Conservation (phyloP, 1,140 invertebrate genomes). For the Rhopalosiphum padi region DNA sequence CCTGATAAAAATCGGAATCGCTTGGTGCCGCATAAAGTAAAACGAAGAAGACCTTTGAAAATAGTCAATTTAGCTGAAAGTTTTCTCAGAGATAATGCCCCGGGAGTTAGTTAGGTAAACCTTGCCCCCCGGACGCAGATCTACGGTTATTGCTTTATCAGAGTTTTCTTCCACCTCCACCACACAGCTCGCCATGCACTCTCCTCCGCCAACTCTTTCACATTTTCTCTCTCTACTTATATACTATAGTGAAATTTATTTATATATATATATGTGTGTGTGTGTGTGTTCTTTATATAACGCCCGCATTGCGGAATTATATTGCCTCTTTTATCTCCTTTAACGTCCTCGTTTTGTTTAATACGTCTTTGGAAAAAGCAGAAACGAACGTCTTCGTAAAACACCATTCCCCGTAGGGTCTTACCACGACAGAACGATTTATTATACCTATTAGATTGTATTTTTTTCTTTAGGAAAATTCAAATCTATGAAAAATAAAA, state of each 20-base stretch:
- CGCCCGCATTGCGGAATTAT: slow-evolving; percentile 55
- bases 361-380: slow-evolving; percentile 50
- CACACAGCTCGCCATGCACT: neutral
- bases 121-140: slow-evolving; percentile 56
- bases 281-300: slow-evolving; percentile 1
- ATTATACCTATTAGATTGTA: neutral
- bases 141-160: slow-evolving; percentile 57
- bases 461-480: slow-evolving; percentile 17
- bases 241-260: slow-evolving; percentile 18
- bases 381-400: slow-evolving; percentile 32
- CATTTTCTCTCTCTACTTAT: neutral
- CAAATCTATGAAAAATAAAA: neutral
- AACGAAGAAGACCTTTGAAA: slow-evolving; percentile 56
- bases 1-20: slow-evolving; percentile 57
- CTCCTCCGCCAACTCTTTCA: slow-evolving; percentile 3
- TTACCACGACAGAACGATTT: slow-evolving; percentile 24
- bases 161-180: slow-evolving; percentile 43
- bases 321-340: slow-evolving; percentile 57
- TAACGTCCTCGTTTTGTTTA: slow-evolving; percentile 58
- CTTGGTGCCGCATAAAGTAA: slow-evolving; percentile 55
- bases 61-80: slow-evolving; percentile 58
- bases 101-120: slow-evolving; percentile 57
- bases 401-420: slow-evolving; percentile 31
- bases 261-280: neutral
- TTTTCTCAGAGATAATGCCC: slow-evolving; percentile 52